phyloP scores from a whole-genome alignment of 2,888 invertebrate genomes.

The Nezara viridula region DNA sequence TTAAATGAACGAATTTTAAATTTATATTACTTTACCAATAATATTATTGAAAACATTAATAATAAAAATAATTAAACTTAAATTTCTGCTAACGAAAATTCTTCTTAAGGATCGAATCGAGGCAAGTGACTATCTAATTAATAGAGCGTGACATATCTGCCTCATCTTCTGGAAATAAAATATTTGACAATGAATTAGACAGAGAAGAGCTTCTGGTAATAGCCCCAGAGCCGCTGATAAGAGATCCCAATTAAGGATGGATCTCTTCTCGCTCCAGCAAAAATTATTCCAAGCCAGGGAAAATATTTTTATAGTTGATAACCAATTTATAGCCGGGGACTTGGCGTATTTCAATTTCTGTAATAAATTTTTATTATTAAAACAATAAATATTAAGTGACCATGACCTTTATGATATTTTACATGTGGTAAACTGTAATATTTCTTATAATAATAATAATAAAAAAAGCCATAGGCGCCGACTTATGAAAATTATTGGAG shows the following conservation, averaged over 20 bases:
- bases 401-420: too few species aligned
- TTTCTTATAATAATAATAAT: too few species aligned
- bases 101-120: not conserved
- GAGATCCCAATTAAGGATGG: not conserved
- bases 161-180: not conserved
- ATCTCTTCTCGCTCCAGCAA: not conserved
- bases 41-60: too few species aligned
- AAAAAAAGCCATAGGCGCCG: too few species aligned
- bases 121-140: not conserved
- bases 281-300: not conserved
- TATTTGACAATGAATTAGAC: slow-evolving; percentile 5
- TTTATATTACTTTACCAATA: too few species aligned
- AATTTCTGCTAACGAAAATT: not conserved
- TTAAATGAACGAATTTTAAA: too few species aligned
- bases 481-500: too few species aligned
- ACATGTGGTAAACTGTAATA: too few species aligned
- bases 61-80: not conserved
- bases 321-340: not conserved
- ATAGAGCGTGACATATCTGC: not conserved
- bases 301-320: slow-evolving; percentile 1
- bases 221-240: not conserved
- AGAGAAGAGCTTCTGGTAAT: not conserved
- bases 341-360: too few species aligned
- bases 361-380: too few species aligned
- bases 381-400: too few species aligned